Conservation (phyloP, 2,113 vertebrate species). For the Eublepharis macularius region DNA sequence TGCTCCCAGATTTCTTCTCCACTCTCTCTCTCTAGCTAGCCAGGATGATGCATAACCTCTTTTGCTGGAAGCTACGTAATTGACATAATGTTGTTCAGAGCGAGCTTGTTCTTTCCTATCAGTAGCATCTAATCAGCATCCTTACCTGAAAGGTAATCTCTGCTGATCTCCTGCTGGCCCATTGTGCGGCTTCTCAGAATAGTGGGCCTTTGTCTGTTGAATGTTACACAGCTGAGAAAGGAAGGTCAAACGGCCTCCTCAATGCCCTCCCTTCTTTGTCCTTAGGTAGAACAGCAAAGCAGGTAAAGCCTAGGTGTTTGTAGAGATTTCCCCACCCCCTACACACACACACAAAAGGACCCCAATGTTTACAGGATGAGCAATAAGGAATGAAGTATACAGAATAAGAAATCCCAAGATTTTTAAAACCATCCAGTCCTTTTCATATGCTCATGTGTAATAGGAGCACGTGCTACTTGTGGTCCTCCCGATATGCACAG, state of each 20-base stretch:
- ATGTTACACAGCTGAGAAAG: conserved; percentile 5
- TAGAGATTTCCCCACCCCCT: neutral
- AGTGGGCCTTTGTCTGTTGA: conserved; percentile 59
- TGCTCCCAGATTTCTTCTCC: neutral
- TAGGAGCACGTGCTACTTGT: too few relatives aligned
- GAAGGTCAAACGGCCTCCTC: conserved; percentile 54
- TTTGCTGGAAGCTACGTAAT: conserved; percentile 48
- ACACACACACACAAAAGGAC: neutral
- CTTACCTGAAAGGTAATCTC: conserved; percentile 71
- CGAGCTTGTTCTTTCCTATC: conserved; percentile 44
- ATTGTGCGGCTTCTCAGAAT: conserved; percentile 46
- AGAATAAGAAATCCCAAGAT: neutral
- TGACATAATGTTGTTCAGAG: conserved; percentile 60
- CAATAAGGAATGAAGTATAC: neutral
- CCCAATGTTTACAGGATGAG: neutral
- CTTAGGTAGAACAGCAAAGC: conserved; percentile 39
- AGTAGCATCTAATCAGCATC: conserved; percentile 61
- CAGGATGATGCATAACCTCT: conserved; percentile 3
- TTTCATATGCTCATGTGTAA: neutral
- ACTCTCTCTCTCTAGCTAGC: neutral
- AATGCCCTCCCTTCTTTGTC: conserved; percentile 31
- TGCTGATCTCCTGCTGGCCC: conserved; percentile 65
- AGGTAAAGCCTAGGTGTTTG: neutral
- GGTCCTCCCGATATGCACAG: too few relatives aligned
- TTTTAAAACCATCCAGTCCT: neutral